These are phyloP conservation scores for Periplaneta americana DNA, from an alignment of 1,140 invertebrate genomes.

Conservation along the genomic window DNA sequence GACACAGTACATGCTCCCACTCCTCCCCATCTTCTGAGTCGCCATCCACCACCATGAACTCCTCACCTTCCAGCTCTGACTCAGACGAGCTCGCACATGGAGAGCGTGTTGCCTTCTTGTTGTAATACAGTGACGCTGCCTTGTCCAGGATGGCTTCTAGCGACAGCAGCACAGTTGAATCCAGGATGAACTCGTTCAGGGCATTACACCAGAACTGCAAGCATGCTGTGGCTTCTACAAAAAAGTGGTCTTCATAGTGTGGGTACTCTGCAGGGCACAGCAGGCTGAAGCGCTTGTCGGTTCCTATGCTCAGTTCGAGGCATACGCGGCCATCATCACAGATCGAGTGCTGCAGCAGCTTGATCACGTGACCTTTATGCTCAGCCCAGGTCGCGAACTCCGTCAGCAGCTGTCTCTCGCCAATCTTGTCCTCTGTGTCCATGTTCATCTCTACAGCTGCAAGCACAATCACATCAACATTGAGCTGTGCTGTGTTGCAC, in stretches of 20 bases:
- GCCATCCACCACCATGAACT: constrained; percentile 16
- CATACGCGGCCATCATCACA: constrained; percentile 14
- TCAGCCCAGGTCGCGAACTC: constrained; percentile 8
- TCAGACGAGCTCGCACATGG: constrained; percentile 3
- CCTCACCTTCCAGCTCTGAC: constrained; percentile 18
- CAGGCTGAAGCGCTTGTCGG: constrained; percentile 7
- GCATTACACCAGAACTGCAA: constrained; percentile 30
- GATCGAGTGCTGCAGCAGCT: not conserved
- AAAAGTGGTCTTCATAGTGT: constrained; percentile 28
- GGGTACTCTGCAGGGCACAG: constrained; percentile 18
- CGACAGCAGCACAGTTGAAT: constrained; percentile 10
- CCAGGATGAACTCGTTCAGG: constrained; percentile 29
- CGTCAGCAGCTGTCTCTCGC: not conserved
- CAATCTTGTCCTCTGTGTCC: not conserved
- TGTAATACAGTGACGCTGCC: constrained; percentile 5
- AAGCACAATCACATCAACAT: no score
- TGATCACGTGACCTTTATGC: constrained; percentile 1
- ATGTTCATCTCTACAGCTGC: no score
- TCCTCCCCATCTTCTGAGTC: constrained; percentile 28
- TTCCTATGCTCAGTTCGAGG: constrained; percentile 5
- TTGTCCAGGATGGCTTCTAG: constrained; percentile 13
- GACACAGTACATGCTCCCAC: constrained; percentile 30
- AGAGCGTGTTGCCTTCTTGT: not conserved
- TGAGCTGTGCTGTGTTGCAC: no score
- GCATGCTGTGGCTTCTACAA: constrained; percentile 28